Base-by-base conservation (phyloP, 1,140 invertebrate species). In the Schlechtendalia chinensis region DNA sequence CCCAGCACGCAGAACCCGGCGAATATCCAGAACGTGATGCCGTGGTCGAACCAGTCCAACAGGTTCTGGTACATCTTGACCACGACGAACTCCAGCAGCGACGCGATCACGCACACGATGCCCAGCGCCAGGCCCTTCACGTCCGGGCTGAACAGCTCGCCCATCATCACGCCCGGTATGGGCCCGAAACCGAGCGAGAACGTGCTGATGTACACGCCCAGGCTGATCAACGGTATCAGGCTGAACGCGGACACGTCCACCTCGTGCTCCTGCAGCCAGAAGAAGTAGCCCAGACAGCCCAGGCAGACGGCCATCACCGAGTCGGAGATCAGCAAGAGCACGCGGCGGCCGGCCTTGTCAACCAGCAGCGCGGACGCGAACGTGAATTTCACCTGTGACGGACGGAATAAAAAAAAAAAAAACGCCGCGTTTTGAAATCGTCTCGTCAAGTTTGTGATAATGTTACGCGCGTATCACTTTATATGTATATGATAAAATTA, bases 11-110 rank as follows among this genome's bases (percentile, higher is more conserved):
- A 93, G 85, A 90, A 90, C 2, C 88, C 88, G 14, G 90, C 88
- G 85, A 97, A 97, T 29, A 95, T 87, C 89, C 92, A 94, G 87
- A 94, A 96, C 1, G 91, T 91, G 11, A 89, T 89, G 83, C 92
- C 90, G 63, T 89, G 89, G 14, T 91, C 91, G 11, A 94, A 86
- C 0, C 87, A 85, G 0, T 86, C 83, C 0, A 87, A 85, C 5
- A 96, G 85, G 0, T 88, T 84, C 1, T 86, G 86, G 85, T 94
- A 95, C 83, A 90, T 91, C 83, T 92, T 91, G 4, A 94, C 95
- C 14, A 95, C 89, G 45, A 96, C 81, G 85, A 96, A 96, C 0
- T 90, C 92, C 54, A 93, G 86, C 1, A 89, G 84, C 93, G 94
- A 96, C 10, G 81, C 82, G 50, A 82, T 47, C 11, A 85, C 58